Base-by-base conservation (phyloP, 1,140 invertebrate genomes). In the Ylistrum balloti region DNA sequence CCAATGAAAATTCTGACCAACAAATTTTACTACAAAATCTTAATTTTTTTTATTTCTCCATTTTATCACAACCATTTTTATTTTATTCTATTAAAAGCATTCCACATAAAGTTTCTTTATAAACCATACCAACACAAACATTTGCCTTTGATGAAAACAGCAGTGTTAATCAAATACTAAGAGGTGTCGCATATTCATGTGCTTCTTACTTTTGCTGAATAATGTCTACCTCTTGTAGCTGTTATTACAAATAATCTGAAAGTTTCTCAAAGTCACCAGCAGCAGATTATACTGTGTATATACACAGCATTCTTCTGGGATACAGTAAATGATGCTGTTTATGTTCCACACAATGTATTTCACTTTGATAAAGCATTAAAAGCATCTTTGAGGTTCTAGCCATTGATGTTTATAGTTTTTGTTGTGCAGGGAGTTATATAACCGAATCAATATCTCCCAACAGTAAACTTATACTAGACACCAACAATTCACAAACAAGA, bases 361-460 rank as follows among this genome's bases (percentile, higher is more conserved):
- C 22, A 48, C 45, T 48, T 48, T 48, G 9, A 74, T 28, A n/a
- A 17, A 74, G 56, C n/a, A 74, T 74, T 74, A 74, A 74, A 28
- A 9, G 28, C 2, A 74, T 17, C 56, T 74, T 74, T 9, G 17
- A 28, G 56, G 56, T 28, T 17, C 41, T n/a, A 74, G n/a, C 56
- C 28, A n/a, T 5, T 74, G 22, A 74, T 74, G 56, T 1, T 74
- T 7, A 74, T 74, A 74, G n/a, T 74, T 74, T n/a, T 74, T 74
- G 56, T 74, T 74, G n/a, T 74, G 56, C n/a, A 74, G 56, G 56
- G 56, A 74, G 17, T 74, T 28, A n/a, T 74, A 74, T n/a, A n/a
- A 74, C 56, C 7, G 15, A 74, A 74, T 74, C 56, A 74, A 74
- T 74, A 74, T 28, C 56, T 28, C 22, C 56, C n/a, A 74, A 74